phyloP scores from a whole-genome alignment of 2,888 invertebrate species.

The Antitype chi region DNA sequence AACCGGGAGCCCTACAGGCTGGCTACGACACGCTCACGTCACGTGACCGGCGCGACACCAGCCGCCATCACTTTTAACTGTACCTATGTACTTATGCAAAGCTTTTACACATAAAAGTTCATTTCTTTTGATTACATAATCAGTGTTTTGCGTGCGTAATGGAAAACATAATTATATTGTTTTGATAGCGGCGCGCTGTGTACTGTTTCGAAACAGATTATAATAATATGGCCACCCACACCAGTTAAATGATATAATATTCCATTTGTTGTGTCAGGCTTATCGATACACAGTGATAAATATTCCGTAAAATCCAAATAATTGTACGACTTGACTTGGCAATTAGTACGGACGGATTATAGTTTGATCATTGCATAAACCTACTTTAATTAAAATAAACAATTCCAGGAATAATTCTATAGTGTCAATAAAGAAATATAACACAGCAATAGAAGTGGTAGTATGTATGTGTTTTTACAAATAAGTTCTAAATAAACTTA shows the following conservation, averaged over 20 bases:
- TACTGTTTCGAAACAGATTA: conserved; percentile 65
- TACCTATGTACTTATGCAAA: not conserved
- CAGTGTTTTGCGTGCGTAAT: conserved; percentile 50
- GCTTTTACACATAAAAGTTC: conserved; percentile 27
- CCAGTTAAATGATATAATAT: conserved; percentile 60
- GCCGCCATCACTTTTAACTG: conserved; percentile 31
- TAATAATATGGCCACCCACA: conserved; percentile 56
- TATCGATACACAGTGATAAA: conserved; percentile 55
- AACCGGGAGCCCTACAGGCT: conserved; percentile 73
- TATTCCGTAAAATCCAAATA: conserved; percentile 56
- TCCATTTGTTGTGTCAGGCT: conserved; percentile 64
- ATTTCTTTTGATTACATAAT: conserved; percentile 45
- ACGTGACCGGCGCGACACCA: conserved; percentile 54
- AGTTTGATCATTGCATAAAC: conserved; percentile 11
- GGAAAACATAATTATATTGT: conserved; percentile 62
- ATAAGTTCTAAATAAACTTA: not conserved
- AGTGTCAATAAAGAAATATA: not conserved
- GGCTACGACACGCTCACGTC: conserved; percentile 56
- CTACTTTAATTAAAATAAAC: not conserved
- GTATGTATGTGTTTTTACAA: not conserved
- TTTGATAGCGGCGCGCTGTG: conserved; percentile 61
- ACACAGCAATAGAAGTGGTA: not conserved
- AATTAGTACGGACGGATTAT: conserved; percentile 1
- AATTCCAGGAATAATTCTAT: not conserved
- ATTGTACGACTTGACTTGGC: conserved; percentile 30